phyloP scores from a whole-genome alignment of 2,113 vertebrate genomes.

The Nyctereutes procyonoides region DNA sequence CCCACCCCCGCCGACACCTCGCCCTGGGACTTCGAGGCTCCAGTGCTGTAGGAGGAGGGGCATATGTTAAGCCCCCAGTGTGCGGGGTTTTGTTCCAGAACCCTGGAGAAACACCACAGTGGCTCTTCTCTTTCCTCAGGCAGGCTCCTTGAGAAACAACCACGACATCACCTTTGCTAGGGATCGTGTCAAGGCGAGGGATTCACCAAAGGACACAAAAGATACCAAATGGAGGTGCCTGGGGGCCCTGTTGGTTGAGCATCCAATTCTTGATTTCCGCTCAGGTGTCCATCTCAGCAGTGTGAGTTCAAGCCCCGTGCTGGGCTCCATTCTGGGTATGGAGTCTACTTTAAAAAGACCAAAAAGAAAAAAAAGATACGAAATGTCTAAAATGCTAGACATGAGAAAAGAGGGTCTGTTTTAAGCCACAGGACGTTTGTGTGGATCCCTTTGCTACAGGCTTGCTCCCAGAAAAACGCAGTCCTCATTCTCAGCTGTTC shows the following conservation, averaged over 20 bases:
- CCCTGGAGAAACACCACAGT: too few species aligned
- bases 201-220: not conserved
- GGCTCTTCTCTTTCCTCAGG: not conserved
- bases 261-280: too few species aligned
- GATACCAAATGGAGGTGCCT: not conserved
- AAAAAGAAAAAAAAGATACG: not conserved
- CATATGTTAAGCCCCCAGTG: not conserved
- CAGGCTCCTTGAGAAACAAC: not conserved
- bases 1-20: not conserved
- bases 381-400: conserved; percentile 46
- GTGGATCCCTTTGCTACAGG: conserved; percentile 61
- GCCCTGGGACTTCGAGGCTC: not conserved
- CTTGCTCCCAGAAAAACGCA: conserved; percentile 20
- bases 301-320: not conserved
- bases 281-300: not conserved
- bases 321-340: not conserved
- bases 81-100: not conserved
- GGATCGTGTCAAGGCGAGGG: not conserved
- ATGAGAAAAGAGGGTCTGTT: conserved; percentile 57
- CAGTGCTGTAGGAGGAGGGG: not conserved
- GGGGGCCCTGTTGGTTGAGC: not conserved
- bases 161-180: not conserved
- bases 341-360: not conserved
- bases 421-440: conserved; percentile 62
- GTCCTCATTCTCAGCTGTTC: conserved; percentile 80